phyloP scores from a whole-genome alignment of 64 coral and sea anemone genomes.

The Pocillopora damicornis region DNA sequence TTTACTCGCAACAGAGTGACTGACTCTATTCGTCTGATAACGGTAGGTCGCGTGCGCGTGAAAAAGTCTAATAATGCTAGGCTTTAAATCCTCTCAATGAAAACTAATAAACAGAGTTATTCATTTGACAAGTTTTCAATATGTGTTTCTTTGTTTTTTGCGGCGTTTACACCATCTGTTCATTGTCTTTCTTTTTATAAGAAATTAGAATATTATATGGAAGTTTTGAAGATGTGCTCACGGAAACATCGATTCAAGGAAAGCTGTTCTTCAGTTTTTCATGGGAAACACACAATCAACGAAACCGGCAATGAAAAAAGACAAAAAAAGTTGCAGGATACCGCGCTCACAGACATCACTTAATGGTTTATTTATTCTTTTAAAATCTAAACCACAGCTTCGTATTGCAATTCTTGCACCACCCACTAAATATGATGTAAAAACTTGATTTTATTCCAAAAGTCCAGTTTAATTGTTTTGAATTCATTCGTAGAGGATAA shows the following conservation, averaged over 20 bases:
- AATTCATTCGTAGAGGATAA: no score
- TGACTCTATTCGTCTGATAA: neutral
- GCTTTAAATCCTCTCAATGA: neutral
- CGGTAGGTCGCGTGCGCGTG: neutral
- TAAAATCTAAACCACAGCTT: neutral
- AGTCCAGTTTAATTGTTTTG: neutral
- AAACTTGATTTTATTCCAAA: neutral
- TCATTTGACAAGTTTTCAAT: neutral
- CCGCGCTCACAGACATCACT: neutral
- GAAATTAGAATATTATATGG: no score
- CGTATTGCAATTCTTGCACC: neutral
- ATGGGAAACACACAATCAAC: neutral
- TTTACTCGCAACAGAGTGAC: neutral
- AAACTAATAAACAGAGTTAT: neutral
- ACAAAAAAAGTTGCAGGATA: neutral
- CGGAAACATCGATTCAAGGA: neutral
- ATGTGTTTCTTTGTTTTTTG: neutral
- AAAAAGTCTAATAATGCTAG: neutral
- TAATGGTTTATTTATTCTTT: neutral
- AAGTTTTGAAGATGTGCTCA: neutral
- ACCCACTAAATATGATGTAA: neutral
- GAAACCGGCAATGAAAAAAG: neutral
- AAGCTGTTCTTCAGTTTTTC: neutral
- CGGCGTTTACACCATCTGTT: neutral
- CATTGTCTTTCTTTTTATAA: no score